Base-by-base conservation (phyloP, 2,113 vertebrate genomes). In the Notarius lentiginosus region DNA sequence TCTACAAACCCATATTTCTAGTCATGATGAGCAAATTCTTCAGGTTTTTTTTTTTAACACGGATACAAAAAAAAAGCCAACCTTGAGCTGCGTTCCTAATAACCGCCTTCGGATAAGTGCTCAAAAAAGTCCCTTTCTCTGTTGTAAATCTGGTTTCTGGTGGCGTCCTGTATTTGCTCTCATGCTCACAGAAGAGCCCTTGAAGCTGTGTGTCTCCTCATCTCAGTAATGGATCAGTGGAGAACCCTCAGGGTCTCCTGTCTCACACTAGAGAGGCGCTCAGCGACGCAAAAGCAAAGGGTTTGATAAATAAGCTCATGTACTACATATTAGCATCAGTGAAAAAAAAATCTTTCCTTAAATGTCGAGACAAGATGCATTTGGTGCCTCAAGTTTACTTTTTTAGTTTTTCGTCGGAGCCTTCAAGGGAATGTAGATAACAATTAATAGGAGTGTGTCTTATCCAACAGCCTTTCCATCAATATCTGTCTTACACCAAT, bases 181-280 rank as follows among this genome's bases (percentile, higher is more conserved):
- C 66, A n/a, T 34, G 70, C 24, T 81, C 56, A 60, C 63, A 30
- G 72, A 79, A 82, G 79, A 75, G 86, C 86, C 47, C 86, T 83
- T 65, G 68, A 87, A 58, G 79, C 79, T 18, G 18, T 55, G 60
- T 75, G 66, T 82, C 65, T 82, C 41, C 66, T 83, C 68, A 76
- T 83, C 80, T 83, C 68, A 18, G 66, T 73, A 73, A 65, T 41
- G 60, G 86, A 83, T 87, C 86, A 76, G 68, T 10, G 12, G 41
- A 24, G 41, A 63, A 65, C 27, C 86, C 86, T 87, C 58, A 55
- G 58, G 80, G 56, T 72, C 58, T 87, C n/a, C 60, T 68, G 65
- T 34, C 55, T 60, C 55, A 22, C 56, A 41, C 55, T 22, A 12
- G 27, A 80, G n/a, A 55, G 15, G 11, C 61, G 12, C 47, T 20